Evolutionary conservation across 2,888 invertebrate species (phyloP).

Genomic region (Melieria omissa): DNA sequence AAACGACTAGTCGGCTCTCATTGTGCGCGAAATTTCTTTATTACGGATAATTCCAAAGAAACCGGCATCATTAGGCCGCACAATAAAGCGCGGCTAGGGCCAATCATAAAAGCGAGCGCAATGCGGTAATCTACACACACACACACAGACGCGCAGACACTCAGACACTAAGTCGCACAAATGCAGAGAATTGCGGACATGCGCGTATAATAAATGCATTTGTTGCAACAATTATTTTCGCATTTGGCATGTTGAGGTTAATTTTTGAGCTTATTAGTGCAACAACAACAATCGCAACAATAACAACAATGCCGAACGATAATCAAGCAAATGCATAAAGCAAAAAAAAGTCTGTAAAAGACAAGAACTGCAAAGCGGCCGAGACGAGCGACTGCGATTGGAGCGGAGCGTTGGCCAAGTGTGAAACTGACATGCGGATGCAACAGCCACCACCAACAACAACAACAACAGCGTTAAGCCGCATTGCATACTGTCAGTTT

Average conservation of each 20-base stretch:
- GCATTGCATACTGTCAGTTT: not conserved
- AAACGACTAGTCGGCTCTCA: not conserved
- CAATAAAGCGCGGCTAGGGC: slow-evolving; percentile 11
- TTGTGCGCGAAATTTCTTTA: slow-evolving; percentile 45
- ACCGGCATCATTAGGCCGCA: slow-evolving; percentile 44
- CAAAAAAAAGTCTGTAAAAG: slow-evolving; percentile 7
- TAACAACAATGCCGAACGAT: slow-evolving; percentile 8
- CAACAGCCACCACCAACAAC: not conserved
- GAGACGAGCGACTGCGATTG: slow-evolving; percentile 14
- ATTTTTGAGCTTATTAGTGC: slow-evolving; percentile 49
- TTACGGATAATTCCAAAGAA: slow-evolving; percentile 43
- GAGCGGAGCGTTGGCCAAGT: slow-evolving; percentile 32
- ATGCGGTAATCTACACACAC: slow-evolving; percentile 25
- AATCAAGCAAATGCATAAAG: not conserved
- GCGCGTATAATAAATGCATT: slow-evolving; percentile 40
- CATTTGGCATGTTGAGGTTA: slow-evolving; percentile 63
- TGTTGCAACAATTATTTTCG: slow-evolving; percentile 65
- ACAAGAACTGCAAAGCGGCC: slow-evolving; percentile 13
- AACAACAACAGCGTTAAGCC: not conserved
- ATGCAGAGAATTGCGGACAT: slow-evolving; percentile 9
- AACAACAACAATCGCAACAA: slow-evolving; percentile 32
- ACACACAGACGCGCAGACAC: slow-evolving; percentile 4
- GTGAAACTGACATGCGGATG: slow-evolving; percentile 46
- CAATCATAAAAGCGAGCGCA: slow-evolving; percentile 39
- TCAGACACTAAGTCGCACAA: not conserved